A percentile compares a stretch with the other conserved stretches of the same genome.
Evolutionary conservation across 2,797 vertebrate genomes (phyloP).

Genomic region (Paedocypris micromegethes): DNA sequence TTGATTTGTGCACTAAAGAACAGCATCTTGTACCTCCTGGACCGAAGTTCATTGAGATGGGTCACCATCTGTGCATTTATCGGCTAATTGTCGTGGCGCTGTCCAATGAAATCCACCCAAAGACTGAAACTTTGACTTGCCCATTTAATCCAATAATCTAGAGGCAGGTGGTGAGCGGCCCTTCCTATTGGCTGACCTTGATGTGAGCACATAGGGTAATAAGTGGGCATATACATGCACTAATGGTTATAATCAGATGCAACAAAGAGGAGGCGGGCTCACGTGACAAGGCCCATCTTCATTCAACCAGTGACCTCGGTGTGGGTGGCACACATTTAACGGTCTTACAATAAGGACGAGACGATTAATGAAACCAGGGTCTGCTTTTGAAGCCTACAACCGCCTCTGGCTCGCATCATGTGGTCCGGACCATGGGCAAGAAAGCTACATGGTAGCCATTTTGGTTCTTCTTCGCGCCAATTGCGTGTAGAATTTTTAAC

Average conservation of each 20-base stretch:
- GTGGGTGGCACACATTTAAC: conserved; percentile 17
- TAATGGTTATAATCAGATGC: conserved; percentile 51
- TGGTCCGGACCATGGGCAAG: too few species aligned
- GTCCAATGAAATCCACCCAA: conserved; percentile 62
- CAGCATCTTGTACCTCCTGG: conserved; percentile 28
- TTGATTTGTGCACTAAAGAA: conserved; percentile 25
- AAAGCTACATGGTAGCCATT: too few species aligned
- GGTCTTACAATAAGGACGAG: conserved; percentile 20
- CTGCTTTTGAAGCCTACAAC: background rate
- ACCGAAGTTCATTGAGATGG: conserved; percentile 34
- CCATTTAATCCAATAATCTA: conserved; percentile 52
- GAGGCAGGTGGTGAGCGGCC: conserved; percentile 33
- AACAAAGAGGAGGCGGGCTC: conserved; percentile 34
- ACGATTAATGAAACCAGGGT: conserved; percentile 26
- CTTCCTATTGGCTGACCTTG: conserved; percentile 43
- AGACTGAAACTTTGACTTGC: conserved; percentile 44
- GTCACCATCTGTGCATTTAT: conserved; percentile 66
- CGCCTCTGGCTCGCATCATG: too few species aligned
- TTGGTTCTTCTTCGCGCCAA: too few species aligned
- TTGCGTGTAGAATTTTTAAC: too few species aligned
- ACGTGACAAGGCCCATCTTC: conserved; percentile 24
- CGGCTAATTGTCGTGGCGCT: conserved; percentile 66
- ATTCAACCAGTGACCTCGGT: conserved; percentile 39
- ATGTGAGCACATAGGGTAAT: conserved; percentile 34
- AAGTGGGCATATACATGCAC: conserved; percentile 41